Evolutionary conservation across 2,113 vertebrate genomes (phyloP), one percentile per base, ranked within the genome.

Genomic region (Erythrocercus mccallii): DNA sequence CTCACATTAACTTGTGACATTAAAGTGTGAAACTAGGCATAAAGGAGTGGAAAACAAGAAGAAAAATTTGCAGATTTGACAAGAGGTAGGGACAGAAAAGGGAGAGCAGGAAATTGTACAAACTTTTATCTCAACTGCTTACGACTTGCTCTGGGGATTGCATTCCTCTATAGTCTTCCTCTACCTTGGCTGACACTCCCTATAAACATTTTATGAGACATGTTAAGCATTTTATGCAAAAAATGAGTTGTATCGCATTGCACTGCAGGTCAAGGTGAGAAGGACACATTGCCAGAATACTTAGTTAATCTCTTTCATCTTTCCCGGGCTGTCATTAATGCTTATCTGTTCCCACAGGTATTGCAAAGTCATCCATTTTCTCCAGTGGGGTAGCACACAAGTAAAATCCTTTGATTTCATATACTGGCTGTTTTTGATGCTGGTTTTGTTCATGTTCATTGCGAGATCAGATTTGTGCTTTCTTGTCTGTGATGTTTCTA

Each of bases 121-220:
- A 74, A 88, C n/a, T 53, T 94, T 88, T 71, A 86, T 73, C 21
- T 4, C 65, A 78, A 35, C 66, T 92, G 50, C 79, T 90, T 65
- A 48, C 7, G 10, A 38, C 82, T 93, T 71, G 74, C 45, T 82
- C 65, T 78, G 47, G 53, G 68, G 57, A 42, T 48, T 83, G 18
- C 31, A 60, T 68, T 83, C 93, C 60, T 95, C 61, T 71, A 16
- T 45, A 83, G 56, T 69, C 90, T 94, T 74, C 51, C 70, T 76
- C 69, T 86, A 48, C 92, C 61, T 95, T 86, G 73, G 57, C 80
- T 86, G 72, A 90, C 86, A 83, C 73, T 90, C 35, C 51, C 90
- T 92, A 85, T 95, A 95, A 96, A 97, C 35, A 76, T 92, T 97
- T 97, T 96, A 97, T 87, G 93, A 96, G 94, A 72, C 40, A 45